A percentile compares a stretch with the other conserved stretches of the same genome.
Conservation (phyloP, 2,113 vertebrate genomes). For the Dasyurus viverrinus region DNA sequence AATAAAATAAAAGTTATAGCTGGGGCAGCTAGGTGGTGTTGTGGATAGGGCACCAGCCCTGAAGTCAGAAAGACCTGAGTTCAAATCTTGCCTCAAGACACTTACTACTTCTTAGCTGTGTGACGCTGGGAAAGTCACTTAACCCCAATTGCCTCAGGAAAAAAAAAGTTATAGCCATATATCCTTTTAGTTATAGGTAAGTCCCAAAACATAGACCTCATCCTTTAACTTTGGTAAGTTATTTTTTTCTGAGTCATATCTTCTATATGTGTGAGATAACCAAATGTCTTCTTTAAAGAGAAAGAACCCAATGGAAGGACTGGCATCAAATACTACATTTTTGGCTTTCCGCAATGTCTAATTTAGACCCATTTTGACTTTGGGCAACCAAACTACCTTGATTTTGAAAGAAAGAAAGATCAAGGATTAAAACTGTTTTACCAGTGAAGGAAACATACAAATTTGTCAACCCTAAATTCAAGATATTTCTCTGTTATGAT, state of each 20-base stretch:
- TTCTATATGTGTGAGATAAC: background rate
- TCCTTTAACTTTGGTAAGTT: background rate
- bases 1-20: background rate
- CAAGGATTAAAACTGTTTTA: slow-evolving; percentile 56
- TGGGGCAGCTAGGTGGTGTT: too few species aligned
- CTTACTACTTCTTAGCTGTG: too few species aligned
- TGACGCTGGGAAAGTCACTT: too few species aligned
- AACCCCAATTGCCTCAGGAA: too few species aligned
- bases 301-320: background rate
- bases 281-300: slow-evolving; percentile 45
- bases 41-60: too few species aligned
- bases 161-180: too few species aligned
- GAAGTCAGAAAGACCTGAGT: too few species aligned
- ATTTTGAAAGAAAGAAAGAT: slow-evolving; percentile 51
- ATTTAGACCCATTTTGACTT: slow-evolving; percentile 37
- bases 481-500: slow-evolving; percentile 33
- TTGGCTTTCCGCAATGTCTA: background rate
- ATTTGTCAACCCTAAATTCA: slow-evolving; percentile 44
- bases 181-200: background rate
- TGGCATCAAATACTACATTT: background rate
- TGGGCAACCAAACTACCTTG: slow-evolving; percentile 32
- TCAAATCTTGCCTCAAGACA: too few species aligned
- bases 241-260: background rate
- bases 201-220: background rate
- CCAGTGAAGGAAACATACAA: slow-evolving; percentile 44